Percentiles rank a stretch among this genome's conserved stretches.
phyloP scores from a whole-genome alignment of 2,797 vertebrate species.

The Pantherophis vulpinus region DNA sequence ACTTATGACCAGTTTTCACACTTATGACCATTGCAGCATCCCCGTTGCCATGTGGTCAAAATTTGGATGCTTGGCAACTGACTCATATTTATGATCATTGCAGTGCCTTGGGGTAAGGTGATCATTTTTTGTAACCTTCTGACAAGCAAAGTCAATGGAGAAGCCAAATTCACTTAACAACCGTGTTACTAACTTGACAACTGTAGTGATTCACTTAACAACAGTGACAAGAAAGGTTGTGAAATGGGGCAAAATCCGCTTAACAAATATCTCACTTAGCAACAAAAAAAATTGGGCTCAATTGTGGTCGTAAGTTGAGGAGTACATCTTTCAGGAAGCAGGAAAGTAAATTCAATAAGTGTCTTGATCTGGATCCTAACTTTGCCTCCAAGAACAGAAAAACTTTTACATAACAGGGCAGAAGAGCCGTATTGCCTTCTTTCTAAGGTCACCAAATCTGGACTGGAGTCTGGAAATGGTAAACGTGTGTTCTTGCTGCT shows the following conservation, averaged over 20 bases:
- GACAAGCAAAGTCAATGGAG: neutral
- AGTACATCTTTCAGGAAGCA: neutral
- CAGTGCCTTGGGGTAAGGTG: no score
- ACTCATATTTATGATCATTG: neutral
- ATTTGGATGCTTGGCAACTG: neutral
- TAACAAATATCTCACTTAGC: neutral
- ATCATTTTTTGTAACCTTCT: neutral
- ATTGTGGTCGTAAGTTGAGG: neutral
- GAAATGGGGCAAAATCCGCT: neutral
- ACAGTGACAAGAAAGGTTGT: neutral
- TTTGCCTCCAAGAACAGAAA: neutral
- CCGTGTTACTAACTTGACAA: neutral
- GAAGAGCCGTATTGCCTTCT: neutral
- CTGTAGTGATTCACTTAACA: neutral
- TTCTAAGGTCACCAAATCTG: neutral
- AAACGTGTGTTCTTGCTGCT: neutral
- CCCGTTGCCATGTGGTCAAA: neutral
- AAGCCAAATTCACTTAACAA: neutral
- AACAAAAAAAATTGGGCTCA: neutral
- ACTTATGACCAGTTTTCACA: neutral
- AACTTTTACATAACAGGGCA: neutral
- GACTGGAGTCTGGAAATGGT: neutral
- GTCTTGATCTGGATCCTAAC: neutral
- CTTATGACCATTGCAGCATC: neutral
- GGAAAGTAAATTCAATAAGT: neutral